Base-by-base conservation (phyloP, 2,113 vertebrate species). In the Actenoides hombroni region DNA sequence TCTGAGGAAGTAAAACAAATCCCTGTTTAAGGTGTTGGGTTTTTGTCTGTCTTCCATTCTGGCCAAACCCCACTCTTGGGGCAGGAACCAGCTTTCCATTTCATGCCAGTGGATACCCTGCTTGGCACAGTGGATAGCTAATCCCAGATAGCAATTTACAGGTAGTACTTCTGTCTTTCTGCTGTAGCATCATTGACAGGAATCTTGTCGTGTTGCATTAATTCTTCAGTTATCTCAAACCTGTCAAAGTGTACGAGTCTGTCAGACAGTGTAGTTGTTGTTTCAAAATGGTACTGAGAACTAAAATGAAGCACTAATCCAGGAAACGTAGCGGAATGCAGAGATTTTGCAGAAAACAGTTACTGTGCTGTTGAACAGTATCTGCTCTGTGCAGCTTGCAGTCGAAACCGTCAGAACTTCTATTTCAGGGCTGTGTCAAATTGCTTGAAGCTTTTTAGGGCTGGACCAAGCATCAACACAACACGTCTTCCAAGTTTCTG, bases 401-500 rank as follows among this genome's bases (percentile, higher is more conserved):
- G 56, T 11, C 56, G 20, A 3, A 80, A 76, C 88, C 73, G 59
- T 86, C 91, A 81, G 9, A 86, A 60, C 33, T 88, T 87, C 95
- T 96, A 93, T 93, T 93, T 95, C 83, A 68, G 87, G 96, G 89
- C 68, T 83, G 88, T 86, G 73, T 86, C 68, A 90, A 91, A 88
- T 94, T 78, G 75, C 94, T 94, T 91, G 84, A 63, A 94, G 91
- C 78, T 92, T 95, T 95, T 93, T 93, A 94, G 83, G 94, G 90
- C 80, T 95, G 83, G 88, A 94, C 92, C 67, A 74, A 95, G 81
- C 93, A 91, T 94, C 92, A 95, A 87, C 92, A 87, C 68, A 96
- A 88, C 83, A 76, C 24, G 6, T 83, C 92, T 94, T 94, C 94
- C 93, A 94, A 96, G 84, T 95, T 96, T 95, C 95, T 95, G 86